Evolutionary conservation across 2,888 invertebrate species (phyloP).

Genomic region (Ormyrus labotus): DNA sequence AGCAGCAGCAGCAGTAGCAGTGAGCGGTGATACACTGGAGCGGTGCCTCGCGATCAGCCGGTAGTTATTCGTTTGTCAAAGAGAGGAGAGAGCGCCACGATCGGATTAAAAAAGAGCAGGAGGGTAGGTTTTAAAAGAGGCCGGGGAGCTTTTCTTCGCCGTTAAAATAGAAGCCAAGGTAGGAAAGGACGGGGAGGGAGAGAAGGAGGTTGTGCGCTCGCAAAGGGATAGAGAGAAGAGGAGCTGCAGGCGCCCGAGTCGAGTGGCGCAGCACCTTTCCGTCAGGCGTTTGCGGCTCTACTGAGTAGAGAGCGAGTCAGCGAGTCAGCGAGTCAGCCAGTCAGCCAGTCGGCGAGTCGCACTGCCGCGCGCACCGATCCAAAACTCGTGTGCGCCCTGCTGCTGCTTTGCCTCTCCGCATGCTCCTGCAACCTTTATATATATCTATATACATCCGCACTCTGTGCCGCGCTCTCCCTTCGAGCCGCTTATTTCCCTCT

Average conservation of each 20-base stretch:
- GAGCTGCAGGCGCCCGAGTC: slow-evolving; percentile 19
- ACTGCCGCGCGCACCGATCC: slow-evolving; percentile 13
- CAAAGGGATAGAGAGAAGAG: slow-evolving; percentile 3
- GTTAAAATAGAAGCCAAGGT: background rate
- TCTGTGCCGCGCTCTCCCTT: background rate
- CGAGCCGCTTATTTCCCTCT: background rate
- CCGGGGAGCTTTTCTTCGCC: too few relatives aligned
- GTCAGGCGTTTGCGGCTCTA: slow-evolving; percentile 55
- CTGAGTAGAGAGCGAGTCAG: slow-evolving; percentile 10
- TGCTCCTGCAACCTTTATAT: background rate
- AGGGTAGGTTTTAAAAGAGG: too few relatives aligned
- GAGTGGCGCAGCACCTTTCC: slow-evolving; percentile 53
- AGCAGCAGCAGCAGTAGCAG: slow-evolving; percentile 6
- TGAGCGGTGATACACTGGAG: slow-evolving; percentile 29
- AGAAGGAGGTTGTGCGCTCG: slow-evolving; percentile 7
- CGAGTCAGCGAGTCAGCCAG: too few relatives aligned
- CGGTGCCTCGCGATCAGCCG: slow-evolving; percentile 44
- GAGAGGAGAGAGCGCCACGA: background rate
- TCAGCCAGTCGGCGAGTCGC: background rate
- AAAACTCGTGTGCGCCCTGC: slow-evolving; percentile 25
- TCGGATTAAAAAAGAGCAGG: background rate
- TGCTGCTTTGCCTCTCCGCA: background rate
- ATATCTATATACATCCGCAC: background rate
- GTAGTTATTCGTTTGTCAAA: slow-evolving; percentile 12
- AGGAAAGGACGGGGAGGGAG: slow-evolving; percentile 9